phyloP scores from a whole-genome alignment of 2,797 vertebrate genomes.

The Coregonus ussuriensis region DNA sequence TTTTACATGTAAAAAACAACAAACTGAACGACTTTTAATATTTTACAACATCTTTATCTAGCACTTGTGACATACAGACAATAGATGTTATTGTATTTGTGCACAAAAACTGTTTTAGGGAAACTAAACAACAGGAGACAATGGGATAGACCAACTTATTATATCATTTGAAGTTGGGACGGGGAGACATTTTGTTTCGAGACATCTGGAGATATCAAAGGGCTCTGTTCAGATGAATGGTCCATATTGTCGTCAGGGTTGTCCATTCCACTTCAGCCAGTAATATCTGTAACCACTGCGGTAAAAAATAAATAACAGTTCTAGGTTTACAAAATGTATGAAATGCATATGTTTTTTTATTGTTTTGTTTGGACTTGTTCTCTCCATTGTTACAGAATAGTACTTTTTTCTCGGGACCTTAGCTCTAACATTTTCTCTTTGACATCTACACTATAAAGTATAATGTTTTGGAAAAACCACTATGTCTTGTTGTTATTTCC shows the following conservation, averaged over 20 bases:
- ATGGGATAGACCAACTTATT: slow-evolving; percentile 67
- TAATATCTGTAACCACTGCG: slow-evolving; percentile 84
- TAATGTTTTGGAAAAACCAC: slow-evolving; percentile 81
- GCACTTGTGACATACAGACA: slow-evolving; percentile 84
- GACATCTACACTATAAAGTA: slow-evolving; percentile 87
- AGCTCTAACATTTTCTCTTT: slow-evolving; percentile 84
- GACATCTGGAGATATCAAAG: slow-evolving; percentile 73
- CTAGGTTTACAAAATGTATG: slow-evolving; percentile 81
- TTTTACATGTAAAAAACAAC: slow-evolving; percentile 64
- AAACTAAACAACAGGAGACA: slow-evolving; percentile 66
- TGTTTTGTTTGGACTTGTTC: slow-evolving; percentile 51
- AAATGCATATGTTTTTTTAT: slow-evolving; percentile 72
- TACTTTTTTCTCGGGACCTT: slow-evolving; percentile 73
- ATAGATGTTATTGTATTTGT: slow-evolving; percentile 87
- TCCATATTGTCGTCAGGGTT: slow-evolving; percentile 67
- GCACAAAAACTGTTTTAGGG: slow-evolving; percentile 81
- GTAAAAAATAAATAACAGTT: slow-evolving; percentile 75
- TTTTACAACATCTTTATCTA: slow-evolving; percentile 81
- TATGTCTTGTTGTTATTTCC: slow-evolving; percentile 67
- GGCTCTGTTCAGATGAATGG: slow-evolving; percentile 72
- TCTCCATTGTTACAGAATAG: slow-evolving; percentile 79
- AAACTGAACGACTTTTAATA: slow-evolving; percentile 77
- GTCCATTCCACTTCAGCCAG: slow-evolving; percentile 80
- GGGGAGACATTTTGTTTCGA: slow-evolving; percentile 39
- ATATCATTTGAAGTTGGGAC: slow-evolving; percentile 30